Percentiles rank a stretch among this genome's conserved stretches.
phyloP scores from a whole-genome alignment of 2,113 vertebrate species.

The Lates calcarifer region DNA sequence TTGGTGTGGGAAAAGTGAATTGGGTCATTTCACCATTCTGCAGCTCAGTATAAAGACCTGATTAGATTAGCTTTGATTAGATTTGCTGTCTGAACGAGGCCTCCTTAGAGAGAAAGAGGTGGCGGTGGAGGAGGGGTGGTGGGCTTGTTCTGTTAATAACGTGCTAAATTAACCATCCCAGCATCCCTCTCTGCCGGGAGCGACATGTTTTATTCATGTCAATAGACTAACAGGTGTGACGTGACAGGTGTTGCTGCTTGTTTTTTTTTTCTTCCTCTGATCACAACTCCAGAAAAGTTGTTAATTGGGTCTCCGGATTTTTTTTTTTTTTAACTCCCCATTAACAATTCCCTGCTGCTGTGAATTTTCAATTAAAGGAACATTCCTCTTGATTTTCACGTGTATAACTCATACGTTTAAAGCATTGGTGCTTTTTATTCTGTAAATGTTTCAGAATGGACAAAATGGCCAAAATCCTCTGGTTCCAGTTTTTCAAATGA shows the following conservation, averaged over 20 bases:
- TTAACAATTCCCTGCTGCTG: conserved; percentile 11
- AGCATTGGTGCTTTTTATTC: no score
- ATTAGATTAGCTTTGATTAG: conserved; percentile 78
- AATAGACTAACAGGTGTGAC: conserved; percentile 70
- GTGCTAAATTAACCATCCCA: conserved; percentile 73
- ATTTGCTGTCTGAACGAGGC: conserved; percentile 57
- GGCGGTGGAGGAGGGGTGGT: conserved; percentile 6
- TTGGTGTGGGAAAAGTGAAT: conserved; percentile 72
- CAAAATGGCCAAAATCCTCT: no score
- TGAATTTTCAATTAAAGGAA: conserved; percentile 42
- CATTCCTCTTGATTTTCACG: not conserved
- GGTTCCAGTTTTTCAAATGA: no score
- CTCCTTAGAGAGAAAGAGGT: conserved; percentile 47
- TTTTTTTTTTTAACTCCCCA: not conserved
- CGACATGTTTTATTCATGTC: conserved; percentile 78
- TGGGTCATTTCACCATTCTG: conserved; percentile 67
- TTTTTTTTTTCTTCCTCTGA: conserved; percentile 17
- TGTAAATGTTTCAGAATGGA: no score
- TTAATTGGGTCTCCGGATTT: conserved; percentile 71
- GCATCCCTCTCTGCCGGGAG: conserved; percentile 55
- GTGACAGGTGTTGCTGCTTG: conserved; percentile 64
- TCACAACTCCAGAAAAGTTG: conserved; percentile 62
- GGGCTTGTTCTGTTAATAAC: conserved; percentile 71
- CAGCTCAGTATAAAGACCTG: conserved; percentile 62
- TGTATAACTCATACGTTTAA: not conserved